Base-by-base conservation (phyloP, 2,888 invertebrate genomes). In the Lysandra coridon region DNA sequence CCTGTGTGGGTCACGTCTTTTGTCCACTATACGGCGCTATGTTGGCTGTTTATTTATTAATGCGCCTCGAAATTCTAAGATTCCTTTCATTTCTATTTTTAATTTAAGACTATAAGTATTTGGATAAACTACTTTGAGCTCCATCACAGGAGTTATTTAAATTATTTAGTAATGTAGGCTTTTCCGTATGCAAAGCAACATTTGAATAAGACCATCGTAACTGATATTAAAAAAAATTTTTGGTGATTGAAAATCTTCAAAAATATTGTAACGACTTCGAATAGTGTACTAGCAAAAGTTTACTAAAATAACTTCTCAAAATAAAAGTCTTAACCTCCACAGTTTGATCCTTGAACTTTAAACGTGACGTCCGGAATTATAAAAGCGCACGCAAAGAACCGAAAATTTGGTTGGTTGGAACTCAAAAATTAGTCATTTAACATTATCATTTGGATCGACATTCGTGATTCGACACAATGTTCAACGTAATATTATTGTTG, bases 1-100 rank as follows among this genome's bases (percentile, higher is more conserved):
- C 17, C 62, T 62, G 62, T 62, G 62, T 62, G 86, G 85, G 84
- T 86, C 88, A 87, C 88, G 85, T 91, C 92, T 92, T 94, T 93
- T 93, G 93, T 93, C 93, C 93, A 92, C 92, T 93, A 93, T 94
- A 93, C 89, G 89, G 85, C 86, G 89, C 89, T 90, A 88, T 92
- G 91, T 92, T 90, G 90, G 90, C 91, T 88, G 88, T 91, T 92
- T 90, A 92, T 90, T 94, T 93, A 93, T 94, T 94, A 93, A 93
- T 92, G 91, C 87, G 89, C 87, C 89, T 88, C 92, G 88, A 91
- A 91, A 91, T 92, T 93, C 93, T 33, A 75, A 75, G 44, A 64
- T 49, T 79, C 75, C 75, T 62, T 76, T 79, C 64, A 79, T 90
- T 90, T 90, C 92, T 93, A 94, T 93, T 94, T 93, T 94, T 92